Base-by-base conservation (phyloP, 2,888 invertebrate genomes). In the Euclidia mi region DNA sequence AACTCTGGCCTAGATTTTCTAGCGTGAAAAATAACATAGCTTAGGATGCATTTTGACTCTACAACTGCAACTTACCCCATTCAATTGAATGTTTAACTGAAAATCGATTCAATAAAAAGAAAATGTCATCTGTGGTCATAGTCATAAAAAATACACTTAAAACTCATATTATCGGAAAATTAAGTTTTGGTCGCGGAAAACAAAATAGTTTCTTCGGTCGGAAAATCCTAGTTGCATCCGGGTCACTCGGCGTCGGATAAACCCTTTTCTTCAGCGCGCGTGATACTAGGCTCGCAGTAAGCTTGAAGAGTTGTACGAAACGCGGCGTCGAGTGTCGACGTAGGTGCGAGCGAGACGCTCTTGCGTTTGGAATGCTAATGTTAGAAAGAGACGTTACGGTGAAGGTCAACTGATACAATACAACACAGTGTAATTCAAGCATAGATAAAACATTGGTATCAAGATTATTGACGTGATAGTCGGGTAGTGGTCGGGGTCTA, bases 231-330 rank as follows among this genome's bases (percentile, higher is more conserved):
- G 90, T 83, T 85, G 87, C 87, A 86, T 82, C 83, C 87, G 87
- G 87, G 91, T 87, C 90, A 87, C 78, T 83, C 86, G 82, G 89
- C 94, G 91, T 93, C 94, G 94, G 94, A 94, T 94, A 94, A 94
- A 94, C 94, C 94, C 94, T 94, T 94, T 94, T 94, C 94, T 94
- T 93, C 92, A 93, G 94, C 94, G 94, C 94, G 94, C 94, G 92
- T 88, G 92, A 91, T 94, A 94, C 94, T 92, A 94, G 94, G 94
- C 87, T 79, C 79, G 57, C 91, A 94, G 91, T 78, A 81, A 75
- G 63, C 40, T 52, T 65, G 77, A 89, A 82, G 91, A 93, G 93
- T 79, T 91, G 79, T 70, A 68, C 74, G 70, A 66, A 82, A 66
- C 82, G 77, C 76, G 69, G 71, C 66, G 71, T 70, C 72, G 77